These are phyloP conservation scores for Heliconius sara DNA, from an alignment of 2,888 invertebrate species.

Conservation along the genomic window DNA sequence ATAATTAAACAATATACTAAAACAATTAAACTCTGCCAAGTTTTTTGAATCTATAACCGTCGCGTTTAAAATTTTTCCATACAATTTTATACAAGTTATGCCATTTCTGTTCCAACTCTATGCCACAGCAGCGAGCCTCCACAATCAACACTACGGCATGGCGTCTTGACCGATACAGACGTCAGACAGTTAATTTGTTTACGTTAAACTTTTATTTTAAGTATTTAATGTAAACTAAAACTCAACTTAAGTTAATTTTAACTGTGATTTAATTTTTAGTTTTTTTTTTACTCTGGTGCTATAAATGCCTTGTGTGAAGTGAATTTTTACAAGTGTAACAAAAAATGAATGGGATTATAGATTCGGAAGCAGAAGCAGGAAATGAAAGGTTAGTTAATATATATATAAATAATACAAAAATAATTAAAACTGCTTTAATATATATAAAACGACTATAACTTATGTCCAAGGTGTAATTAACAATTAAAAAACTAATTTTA, in stretches of 20 bases:
- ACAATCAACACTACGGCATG: constrained; percentile 58
- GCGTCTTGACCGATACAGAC: constrained; percentile 56
- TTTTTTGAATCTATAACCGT: no score
- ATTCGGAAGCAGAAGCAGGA: constrained; percentile 2
- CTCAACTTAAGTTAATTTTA: constrained; percentile 4
- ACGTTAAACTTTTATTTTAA: neutral
- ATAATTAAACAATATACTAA: no score
- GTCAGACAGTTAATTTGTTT: constrained; percentile 48
- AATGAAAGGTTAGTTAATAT: constrained; percentile 9
- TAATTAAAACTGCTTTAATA: neutral
- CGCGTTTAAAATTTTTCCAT: neutral
- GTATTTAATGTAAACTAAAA: neutral
- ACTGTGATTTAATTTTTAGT: constrained; percentile 9
- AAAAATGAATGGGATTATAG: constrained; percentile 16
- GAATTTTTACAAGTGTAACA: neutral
- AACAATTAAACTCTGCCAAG: no score
- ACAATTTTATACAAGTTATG: neutral
- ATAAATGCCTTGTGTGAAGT: constrained; percentile 47
- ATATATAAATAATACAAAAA: neutral
- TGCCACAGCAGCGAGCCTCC: constrained; percentile 34
- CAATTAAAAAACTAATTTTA: neutral
- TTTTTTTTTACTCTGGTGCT: constrained; percentile 45
- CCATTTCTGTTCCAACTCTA: constrained; percentile 25
- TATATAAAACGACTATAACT: neutral
- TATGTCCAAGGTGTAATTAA: neutral